Evolutionary conservation across 2,113 vertebrate species (phyloP), one percentile per base, ranked within the genome.

Genomic region (Pipa parva): DNA sequence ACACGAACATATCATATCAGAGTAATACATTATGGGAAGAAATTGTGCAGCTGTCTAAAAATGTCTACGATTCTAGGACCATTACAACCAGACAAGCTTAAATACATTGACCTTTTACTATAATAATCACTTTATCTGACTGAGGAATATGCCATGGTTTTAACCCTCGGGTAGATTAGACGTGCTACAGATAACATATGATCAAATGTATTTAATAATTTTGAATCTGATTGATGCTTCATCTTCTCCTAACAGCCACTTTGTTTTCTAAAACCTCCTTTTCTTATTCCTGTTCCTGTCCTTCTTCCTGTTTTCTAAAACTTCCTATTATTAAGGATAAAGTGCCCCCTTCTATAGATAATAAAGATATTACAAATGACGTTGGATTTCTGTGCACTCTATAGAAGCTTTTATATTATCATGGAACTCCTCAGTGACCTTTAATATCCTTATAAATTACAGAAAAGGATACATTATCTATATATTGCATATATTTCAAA

Each of bases 1-100:
- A 70, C 20, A 2, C n/a, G 76, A 64, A 15, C 1, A 28, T 73
- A 62, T 74, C 70, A 0, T 73, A 76, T 69, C 73, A 72, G 61
- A 0, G 2, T 74, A 65, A 76, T 73, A n/a, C 52, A 56, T 27
- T 52, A 58, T 49, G 58, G 46, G 50, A 1, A 0, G 71, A 1
- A 5, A 65, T 71, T 78, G 77, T 29, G 76, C 73, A 0, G 0
- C 4, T 0, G 63, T 76, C 28, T 1, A 52, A 0, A 60, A 25
- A 57, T 1, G 73, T 27, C 63, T 61, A 13, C 61, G 61, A 71
- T 73, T 59, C 54, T 37, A 22, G 52, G 39, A 11, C 22, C 37
- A 17, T 62, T 7, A 26, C 63, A 29, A 60, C 39, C 61, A 12
- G 29, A 39, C 72, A 68, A 15, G 39, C 77, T 74, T 59, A 58